Evolutionary conservation across 92 coral and sea anemone species (phyloP).

Genomic region (Plumapathes pennacea): DNA sequence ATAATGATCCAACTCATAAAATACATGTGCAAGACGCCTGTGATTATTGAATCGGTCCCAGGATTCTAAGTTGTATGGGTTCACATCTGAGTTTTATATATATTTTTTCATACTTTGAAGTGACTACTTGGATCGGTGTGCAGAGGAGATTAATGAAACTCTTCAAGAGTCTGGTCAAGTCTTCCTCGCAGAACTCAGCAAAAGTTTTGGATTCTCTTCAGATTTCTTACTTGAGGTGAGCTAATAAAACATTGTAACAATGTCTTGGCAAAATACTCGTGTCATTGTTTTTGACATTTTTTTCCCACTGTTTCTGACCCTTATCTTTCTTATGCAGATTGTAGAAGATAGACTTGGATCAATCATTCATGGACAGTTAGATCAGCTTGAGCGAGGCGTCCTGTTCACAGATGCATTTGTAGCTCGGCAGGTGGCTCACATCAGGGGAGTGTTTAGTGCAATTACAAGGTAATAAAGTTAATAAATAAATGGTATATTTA

Average conservation of each 20-base stretch:
- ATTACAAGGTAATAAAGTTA: conserved; percentile 61
- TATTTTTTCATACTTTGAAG: conserved; percentile 15
- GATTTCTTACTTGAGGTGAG: conserved; percentile 88
- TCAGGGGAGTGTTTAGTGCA: conserved; percentile 93
- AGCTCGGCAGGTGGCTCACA: conserved; percentile 89
- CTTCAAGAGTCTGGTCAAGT: conserved; percentile 96
- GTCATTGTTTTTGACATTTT: neutral
- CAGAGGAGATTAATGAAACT: conserved; percentile 95
- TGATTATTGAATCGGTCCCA: neutral
- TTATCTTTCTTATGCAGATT: conserved; percentile 51
- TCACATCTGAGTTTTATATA: neutral
- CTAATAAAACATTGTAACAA: neutral
- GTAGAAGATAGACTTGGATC: conserved; percentile 82
- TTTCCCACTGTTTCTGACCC: neutral
- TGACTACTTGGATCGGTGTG: conserved; percentile 83
- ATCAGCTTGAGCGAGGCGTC: conserved; percentile 94
- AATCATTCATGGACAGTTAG: conserved; percentile 85
- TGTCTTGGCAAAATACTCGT: no score
- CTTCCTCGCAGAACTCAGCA: conserved; percentile 82
- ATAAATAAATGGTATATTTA: no score
- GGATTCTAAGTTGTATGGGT: neutral
- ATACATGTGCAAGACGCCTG: no score
- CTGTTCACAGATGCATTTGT: conserved; percentile 94
- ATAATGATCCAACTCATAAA: no score
- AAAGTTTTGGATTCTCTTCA: conserved; percentile 79